Conservation (phyloP, 2,797 vertebrate genomes). For the Betta splendens region DNA sequence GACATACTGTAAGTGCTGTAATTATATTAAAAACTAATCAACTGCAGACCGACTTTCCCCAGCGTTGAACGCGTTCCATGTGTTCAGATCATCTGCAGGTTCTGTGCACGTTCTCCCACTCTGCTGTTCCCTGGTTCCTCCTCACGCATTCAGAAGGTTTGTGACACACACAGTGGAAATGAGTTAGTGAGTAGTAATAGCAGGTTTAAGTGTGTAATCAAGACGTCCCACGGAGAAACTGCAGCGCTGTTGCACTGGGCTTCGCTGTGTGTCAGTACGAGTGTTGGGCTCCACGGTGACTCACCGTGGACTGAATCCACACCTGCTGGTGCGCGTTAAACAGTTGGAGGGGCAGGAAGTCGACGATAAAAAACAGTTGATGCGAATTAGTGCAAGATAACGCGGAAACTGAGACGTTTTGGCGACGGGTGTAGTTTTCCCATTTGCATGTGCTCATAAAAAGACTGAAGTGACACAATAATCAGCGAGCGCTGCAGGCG, state of each 20-base stretch:
- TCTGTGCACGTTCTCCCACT: background rate
- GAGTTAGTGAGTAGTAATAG: slow-evolving; percentile 9
- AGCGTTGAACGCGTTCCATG: too few relatives aligned
- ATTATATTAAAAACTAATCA: too few relatives aligned
- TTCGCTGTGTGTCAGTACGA: background rate
- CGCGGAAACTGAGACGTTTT: slow-evolving; percentile 23
- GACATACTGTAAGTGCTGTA: too few relatives aligned
- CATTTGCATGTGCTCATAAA: slow-evolving; percentile 19
- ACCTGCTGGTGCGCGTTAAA: slow-evolving; percentile 1
- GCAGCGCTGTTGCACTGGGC: slow-evolving; percentile 1
- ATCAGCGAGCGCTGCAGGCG: slow-evolving; percentile 21
- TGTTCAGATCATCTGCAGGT: too few relatives aligned
- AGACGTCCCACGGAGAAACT: too few relatives aligned
- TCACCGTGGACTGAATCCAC: background rate
- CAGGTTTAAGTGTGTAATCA: too few relatives aligned
- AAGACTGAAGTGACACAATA: slow-evolving; percentile 14
- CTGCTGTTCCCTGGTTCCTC: slow-evolving; percentile 11
- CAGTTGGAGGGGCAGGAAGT: background rate
- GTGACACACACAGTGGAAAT: too few relatives aligned
- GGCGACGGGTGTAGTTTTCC: slow-evolving; percentile 23
- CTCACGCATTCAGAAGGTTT: slow-evolving; percentile 16
- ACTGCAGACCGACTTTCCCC: too few relatives aligned
- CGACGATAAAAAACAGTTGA: slow-evolving; percentile 1
- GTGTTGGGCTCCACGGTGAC: slow-evolving; percentile 1
- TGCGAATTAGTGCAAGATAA: slow-evolving; percentile 12